These are phyloP conservation scores for Mallateleia sp. DNA, from an alignment of 2,888 invertebrate species.

Conservation along the genomic window DNA sequence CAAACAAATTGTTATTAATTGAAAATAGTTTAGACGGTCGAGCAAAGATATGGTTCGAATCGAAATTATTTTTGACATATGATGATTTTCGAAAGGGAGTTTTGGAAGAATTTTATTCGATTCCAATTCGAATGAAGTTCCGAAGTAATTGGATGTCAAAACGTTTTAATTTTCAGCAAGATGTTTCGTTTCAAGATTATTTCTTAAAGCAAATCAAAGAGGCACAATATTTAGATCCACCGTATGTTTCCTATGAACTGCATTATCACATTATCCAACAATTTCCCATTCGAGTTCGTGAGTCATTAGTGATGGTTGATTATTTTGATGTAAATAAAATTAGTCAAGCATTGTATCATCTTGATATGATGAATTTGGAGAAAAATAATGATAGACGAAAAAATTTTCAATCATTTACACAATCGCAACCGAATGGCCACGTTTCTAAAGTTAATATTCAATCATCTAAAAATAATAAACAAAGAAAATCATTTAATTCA, in stretches of 20 bases:
- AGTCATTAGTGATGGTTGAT: conserved; percentile 58
- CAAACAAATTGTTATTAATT: too few relatives aligned
- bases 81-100: too few relatives aligned
- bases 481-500: too few relatives aligned
- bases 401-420: too few relatives aligned
- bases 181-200: conserved; percentile 41
- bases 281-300: conserved; percentile 53
- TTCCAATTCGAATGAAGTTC: conserved; percentile 33
- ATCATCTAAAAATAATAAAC: too few relatives aligned
- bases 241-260: conserved; percentile 45
- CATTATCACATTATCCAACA: conserved; percentile 69
- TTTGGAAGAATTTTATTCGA: conserved; percentile 58
- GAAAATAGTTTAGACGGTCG: too few relatives aligned
- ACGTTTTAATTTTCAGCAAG: conserved; percentile 10
- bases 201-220: conserved; percentile 57
- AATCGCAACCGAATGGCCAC: too few relatives aligned
- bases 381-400: too few relatives aligned
- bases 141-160: conserved; percentile 47
- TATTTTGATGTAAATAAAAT: conserved; percentile 52
- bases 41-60: conserved; percentile 59
- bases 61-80: too few relatives aligned
- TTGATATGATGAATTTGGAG: conserved; percentile 50
- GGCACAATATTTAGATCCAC: conserved; percentile 47
- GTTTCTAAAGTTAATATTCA: too few relatives aligned
- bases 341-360: conserved; percentile 49